Percentiles rank a stretch among this genome's conserved stretches.
Evolutionary conservation across 2,888 invertebrate genomes (phyloP).

Genomic region (Ormyrus rosae): DNA sequence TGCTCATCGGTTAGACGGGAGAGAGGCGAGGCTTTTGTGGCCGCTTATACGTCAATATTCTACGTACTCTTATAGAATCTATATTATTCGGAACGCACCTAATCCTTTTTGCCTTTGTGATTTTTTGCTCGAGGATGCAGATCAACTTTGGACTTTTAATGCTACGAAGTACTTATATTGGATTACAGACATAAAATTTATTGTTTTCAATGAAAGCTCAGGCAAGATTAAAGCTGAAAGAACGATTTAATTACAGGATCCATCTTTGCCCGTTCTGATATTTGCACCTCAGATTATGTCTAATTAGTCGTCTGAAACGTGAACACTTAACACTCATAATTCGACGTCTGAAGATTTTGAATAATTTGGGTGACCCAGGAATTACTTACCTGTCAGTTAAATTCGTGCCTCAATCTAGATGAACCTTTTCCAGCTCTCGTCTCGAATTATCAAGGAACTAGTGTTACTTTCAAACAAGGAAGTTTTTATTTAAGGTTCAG

Average conservation of each 20-base stretch:
- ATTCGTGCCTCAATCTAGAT: background rate
- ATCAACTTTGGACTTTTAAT: too few relatives aligned
- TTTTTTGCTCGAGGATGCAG: constrained; percentile 17
- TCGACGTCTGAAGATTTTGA: constrained; percentile 54
- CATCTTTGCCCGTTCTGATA: too few relatives aligned
- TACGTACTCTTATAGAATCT: background rate
- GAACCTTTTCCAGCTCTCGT: background rate
- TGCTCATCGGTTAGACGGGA: constrained; percentile 62
- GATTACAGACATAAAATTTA: background rate
- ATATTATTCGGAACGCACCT: background rate
- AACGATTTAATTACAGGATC: too few relatives aligned
- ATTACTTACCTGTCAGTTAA: constrained; percentile 42
- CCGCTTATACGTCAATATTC: constrained; percentile 17
- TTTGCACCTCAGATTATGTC: too few relatives aligned
- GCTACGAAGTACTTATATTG: too few relatives aligned
- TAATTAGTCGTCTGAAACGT: too few relatives aligned
- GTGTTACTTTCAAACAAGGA: constrained; percentile 35
- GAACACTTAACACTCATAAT: constrained; percentile 20
- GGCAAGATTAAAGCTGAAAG: too few relatives aligned
- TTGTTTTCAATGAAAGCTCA: background rate
- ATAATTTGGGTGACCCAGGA: constrained; percentile 34
- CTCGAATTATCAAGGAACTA: constrained; percentile 10
- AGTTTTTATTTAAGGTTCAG: constrained; percentile 10
- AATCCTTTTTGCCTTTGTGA: constrained; percentile 13
- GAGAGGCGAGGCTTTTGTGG: background rate